phyloP scores from a whole-genome alignment of 2,797 vertebrate genomes.

The Onychomys torridus region DNA sequence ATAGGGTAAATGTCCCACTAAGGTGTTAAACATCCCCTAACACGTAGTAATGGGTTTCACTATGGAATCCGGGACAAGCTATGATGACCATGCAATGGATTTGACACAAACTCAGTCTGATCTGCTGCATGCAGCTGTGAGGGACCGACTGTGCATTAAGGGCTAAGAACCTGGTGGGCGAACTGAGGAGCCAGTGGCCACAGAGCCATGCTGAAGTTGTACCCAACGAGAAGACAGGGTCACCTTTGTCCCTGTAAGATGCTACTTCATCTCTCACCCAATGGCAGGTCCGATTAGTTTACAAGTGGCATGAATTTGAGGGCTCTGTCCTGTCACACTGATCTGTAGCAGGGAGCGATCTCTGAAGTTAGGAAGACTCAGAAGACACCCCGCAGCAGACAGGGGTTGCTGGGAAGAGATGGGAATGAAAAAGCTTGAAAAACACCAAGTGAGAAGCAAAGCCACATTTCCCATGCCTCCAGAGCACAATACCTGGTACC shows the following conservation, averaged over 20 bases:
- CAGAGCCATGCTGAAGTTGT: not conserved
- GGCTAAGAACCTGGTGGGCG: constrained; percentile 30
- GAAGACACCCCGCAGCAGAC: not conserved
- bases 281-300: constrained; percentile 17
- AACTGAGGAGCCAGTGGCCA: not conserved
- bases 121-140: constrained; percentile 78
- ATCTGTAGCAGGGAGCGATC: not conserved
- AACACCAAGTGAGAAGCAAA: no score
- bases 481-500: not conserved
- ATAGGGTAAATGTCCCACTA: constrained; percentile 68
- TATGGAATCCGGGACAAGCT: constrained; percentile 82
- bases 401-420: not conserved
- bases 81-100: constrained; percentile 81
- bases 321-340: not conserved
- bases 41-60: constrained; percentile 85
- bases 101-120: constrained; percentile 82
- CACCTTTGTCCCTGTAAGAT: not conserved
- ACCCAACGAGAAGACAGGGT: not conserved
- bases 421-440: not conserved
- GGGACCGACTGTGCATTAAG: constrained; percentile 55
- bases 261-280: not conserved
- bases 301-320: not conserved
- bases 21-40: constrained; percentile 85
- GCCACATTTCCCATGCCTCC: fast-evolving
- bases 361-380: not conserved